A percentile compares a stretch with the other conserved stretches of the same genome.
phyloP scores from a whole-genome alignment of 2,888 invertebrate genomes.

The Pristionchus entomophagus region DNA sequence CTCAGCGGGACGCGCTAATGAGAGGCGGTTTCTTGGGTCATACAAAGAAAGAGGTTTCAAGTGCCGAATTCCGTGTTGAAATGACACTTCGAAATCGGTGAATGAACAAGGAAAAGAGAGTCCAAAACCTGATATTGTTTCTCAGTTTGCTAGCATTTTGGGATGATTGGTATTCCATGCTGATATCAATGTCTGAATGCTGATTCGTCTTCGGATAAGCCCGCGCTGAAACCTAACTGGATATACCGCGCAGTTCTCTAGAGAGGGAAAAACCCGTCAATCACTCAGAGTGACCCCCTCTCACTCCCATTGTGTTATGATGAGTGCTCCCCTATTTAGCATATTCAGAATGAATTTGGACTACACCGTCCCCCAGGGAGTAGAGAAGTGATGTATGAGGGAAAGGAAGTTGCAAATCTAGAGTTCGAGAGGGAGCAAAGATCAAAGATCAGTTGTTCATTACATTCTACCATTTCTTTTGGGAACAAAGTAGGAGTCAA shows the following conservation, averaged over 20 bases:
- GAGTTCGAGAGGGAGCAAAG: background rate
- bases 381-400: slow-evolving; percentile 18
- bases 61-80: background rate
- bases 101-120: too few relatives aligned
- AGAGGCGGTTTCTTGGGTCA: slow-evolving; percentile 13
- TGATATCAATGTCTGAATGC: too few relatives aligned
- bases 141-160: too few relatives aligned
- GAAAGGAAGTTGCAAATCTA: background rate
- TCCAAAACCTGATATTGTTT: too few relatives aligned
- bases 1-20: background rate
- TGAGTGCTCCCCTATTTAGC: background rate
- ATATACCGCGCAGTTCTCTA: background rate
- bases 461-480: too few relatives aligned
- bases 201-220: too few relatives aligned
- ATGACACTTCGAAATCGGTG: background rate
- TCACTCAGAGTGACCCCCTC: background rate
- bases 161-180: too few relatives aligned
- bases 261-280: background rate
- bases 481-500: too few relatives aligned
- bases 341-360: slow-evolving; percentile 29
- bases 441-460: background rate
- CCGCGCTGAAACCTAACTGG: background rate
- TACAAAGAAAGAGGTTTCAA: slow-evolving; percentile 21
- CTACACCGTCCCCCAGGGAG: background rate
- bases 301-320: slow-evolving; percentile 20